A percentile compares a stretch with the other conserved stretches of the same genome.
Conservation (phyloP, 2,113 vertebrate species). For the Calidris pugnax region DNA sequence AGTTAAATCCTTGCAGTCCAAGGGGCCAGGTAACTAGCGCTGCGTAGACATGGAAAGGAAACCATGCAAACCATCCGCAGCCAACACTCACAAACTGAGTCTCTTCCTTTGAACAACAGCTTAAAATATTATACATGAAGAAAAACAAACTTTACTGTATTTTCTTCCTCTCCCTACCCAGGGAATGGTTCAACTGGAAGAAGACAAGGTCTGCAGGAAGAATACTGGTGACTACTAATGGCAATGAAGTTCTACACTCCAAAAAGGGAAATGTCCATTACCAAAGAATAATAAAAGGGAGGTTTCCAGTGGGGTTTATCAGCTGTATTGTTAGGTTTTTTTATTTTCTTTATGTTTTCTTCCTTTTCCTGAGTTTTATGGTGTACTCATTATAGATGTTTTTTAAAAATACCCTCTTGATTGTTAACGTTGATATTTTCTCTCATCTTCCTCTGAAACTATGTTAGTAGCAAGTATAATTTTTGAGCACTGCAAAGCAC, state of each 20-base stretch:
- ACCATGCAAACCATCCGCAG: not conserved
- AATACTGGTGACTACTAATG: not conserved
- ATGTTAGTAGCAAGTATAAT: not conserved
- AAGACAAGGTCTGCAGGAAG: not conserved
- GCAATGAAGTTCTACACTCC: not conserved
- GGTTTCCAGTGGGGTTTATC: not conserved
- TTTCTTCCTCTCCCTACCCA: not conserved
- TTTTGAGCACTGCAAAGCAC: not conserved
- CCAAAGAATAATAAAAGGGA: not conserved
- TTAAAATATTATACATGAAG: not conserved
- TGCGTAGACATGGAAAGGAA: not conserved
- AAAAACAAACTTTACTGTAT: not conserved
- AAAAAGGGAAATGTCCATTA: not conserved
- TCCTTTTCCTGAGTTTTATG: not conserved
- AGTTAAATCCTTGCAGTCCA: not conserved
- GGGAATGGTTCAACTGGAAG: not conserved
- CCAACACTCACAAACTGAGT: not conserved
- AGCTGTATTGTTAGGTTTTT: fast-evolving
- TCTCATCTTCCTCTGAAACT: not conserved
- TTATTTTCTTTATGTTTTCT: too few species aligned
- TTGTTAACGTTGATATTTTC: not conserved
- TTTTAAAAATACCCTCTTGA: not conserved
- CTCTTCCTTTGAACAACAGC: not conserved
- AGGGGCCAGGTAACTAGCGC: not conserved
- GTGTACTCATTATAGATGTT: not conserved